Percentiles rank a stretch among this genome's conserved stretches.
phyloP scores from a whole-genome alignment of 2,888 invertebrate species.

The Poecilobothrus nobilitatus region DNA sequence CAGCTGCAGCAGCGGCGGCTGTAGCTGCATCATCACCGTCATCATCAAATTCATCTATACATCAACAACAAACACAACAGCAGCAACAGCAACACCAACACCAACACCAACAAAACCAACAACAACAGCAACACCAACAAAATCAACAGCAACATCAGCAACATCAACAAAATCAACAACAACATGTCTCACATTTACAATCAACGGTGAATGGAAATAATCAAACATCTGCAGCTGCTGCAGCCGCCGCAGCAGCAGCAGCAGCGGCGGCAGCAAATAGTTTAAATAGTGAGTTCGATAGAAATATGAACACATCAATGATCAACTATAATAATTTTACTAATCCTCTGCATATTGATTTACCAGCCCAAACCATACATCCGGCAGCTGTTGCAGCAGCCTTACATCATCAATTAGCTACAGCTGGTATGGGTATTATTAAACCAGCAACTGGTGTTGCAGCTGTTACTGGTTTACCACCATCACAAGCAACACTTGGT shows the following conservation, averaged over 20 bases:
- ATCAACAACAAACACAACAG: conserved; percentile 18
- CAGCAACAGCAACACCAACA: neutral
- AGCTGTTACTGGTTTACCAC: conserved; percentile 33
- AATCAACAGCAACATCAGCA: conserved; percentile 15
- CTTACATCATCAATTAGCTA: conserved; percentile 40
- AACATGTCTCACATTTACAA: neutral
- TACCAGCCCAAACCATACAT: conserved; percentile 31
- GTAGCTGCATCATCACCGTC: conserved; percentile 21
- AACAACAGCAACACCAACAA: conserved; percentile 11
- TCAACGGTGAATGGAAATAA: conserved; percentile 15
- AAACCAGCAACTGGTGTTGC: conserved; percentile 39
- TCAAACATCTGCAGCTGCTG: conserved; percentile 22
- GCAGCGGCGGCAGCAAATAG: conserved; percentile 29
- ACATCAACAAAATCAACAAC: conserved; percentile 22
- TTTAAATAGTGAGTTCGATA: conserved; percentile 21
- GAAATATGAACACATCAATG: conserved; percentile 23
- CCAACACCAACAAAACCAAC: neutral
- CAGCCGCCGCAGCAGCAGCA: conserved; percentile 22
- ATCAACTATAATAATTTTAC: conserved; percentile 31
- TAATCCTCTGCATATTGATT: conserved; percentile 21
- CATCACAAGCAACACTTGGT: conserved; percentile 31
- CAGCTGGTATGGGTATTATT: conserved; percentile 37
- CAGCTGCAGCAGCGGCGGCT: conserved; percentile 23
- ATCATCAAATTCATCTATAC: conserved; percentile 20
- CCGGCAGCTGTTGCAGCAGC: conserved; percentile 38